Base-by-base conservation (phyloP, 1,140 invertebrate genomes). In the Littorina saxatilis region DNA sequence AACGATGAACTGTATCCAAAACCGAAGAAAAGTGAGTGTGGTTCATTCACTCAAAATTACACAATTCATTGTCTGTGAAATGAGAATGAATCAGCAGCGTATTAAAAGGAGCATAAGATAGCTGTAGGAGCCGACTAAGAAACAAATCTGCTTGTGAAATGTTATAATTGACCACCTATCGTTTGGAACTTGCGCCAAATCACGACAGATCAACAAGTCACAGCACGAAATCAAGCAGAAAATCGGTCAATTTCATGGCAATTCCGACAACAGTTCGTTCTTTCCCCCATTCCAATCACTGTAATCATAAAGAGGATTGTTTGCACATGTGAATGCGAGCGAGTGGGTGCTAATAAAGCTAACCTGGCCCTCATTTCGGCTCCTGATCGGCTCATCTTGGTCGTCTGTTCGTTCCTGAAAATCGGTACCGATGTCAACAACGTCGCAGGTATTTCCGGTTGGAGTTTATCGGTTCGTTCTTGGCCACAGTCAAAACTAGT, bases 301-400 rank as follows among this genome's bases (percentile, higher is more conserved):
- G 11, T 11, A 27, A 63, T 9, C 1, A 63, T n/a, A n/a, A n/a
- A n/a, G n/a, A n/a, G n/a, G n/a, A n/a, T n/a, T n/a, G n/a, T n/a
- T n/a, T n/a, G n/a, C n/a, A n/a, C n/a, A n/a, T n/a, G n/a, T n/a
- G n/a, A n/a, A n/a, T n/a, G n/a, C n/a, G n/a, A n/a, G n/a, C n/a
- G n/a, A n/a, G n/a, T n/a, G n/a, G n/a, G n/a, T n/a, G n/a, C n/a
- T n/a, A n/a, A n/a, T 72, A 29, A 43, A 68, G 50, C 50, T 76
- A 79, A 84, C 83, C 83, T 84, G 9, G 83, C 83, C n/a, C 77
- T 77, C 43, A 84, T 84, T 66, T 84, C 83, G 32, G 83, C 83
- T 11, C 80, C 83, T 23, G 83, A 78, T 63, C 83, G 80, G 63
- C 80, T 84, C 83, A 84, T 84, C 77, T 80, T 83, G 43, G 70